Conservation (phyloP, 2,113 vertebrate species). For the Capricornis sumatraensis region DNA sequence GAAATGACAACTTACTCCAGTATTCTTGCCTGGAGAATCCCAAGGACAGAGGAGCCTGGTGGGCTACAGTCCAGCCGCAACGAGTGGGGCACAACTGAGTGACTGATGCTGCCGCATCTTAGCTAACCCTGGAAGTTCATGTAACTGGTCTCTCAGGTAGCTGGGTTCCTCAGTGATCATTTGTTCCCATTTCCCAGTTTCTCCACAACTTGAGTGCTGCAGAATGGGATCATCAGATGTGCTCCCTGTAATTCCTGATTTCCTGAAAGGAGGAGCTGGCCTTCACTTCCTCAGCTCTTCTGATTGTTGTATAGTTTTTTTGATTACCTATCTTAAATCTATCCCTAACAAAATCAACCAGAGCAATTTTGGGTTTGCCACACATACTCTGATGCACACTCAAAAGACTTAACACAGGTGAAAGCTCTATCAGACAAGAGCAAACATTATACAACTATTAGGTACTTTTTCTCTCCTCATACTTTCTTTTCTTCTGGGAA, state of each 20-base stretch:
- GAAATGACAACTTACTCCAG: background rate
- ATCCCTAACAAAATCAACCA: background rate
- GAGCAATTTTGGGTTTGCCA: background rate
- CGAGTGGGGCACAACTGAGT: background rate
- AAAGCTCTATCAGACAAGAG: background rate
- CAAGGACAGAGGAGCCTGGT: background rate
- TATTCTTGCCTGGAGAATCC: background rate
- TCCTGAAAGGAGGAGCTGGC: background rate
- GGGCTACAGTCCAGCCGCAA: background rate
- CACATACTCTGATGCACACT: background rate
- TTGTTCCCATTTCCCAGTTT: background rate
- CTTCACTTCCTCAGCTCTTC: background rate
- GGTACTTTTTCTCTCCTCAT: background rate
- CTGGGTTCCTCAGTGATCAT: background rate
- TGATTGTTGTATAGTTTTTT: background rate
- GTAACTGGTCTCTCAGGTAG: background rate
- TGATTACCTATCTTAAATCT: background rate
- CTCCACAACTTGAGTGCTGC: background rate
- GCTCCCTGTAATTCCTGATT: background rate
- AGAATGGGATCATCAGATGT: background rate
- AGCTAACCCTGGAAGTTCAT: background rate
- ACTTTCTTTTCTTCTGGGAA: background rate
- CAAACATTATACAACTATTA: rapidly evolving
- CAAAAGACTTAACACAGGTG: background rate
- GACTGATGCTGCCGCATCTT: rapidly evolving